Evolutionary conservation across 2,797 vertebrate species (phyloP).

Genomic region (Neoniphon sammara): DNA sequence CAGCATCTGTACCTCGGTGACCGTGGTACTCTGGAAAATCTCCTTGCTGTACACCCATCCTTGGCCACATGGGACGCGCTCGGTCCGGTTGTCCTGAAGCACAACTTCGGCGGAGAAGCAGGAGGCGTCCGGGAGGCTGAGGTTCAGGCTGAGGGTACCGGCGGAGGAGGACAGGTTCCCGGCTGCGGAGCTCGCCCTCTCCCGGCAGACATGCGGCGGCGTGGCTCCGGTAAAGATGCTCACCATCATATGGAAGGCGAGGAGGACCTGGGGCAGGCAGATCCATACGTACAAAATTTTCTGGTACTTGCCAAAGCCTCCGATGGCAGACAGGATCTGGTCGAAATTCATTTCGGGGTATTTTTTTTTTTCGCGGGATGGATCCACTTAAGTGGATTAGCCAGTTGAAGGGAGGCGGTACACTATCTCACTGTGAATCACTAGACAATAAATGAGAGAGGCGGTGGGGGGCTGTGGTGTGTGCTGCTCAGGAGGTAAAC

Average conservation of each 20-base stretch:
- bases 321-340: conserved; percentile 74
- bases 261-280: conserved; percentile 81
- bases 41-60: conserved; percentile 80
- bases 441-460: not conserved
- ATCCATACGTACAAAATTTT: conserved; percentile 82
- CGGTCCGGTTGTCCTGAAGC: conserved; percentile 58
- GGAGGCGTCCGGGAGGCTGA: conserved; percentile 60
- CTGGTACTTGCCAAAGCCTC: conserved; percentile 82
- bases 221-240: conserved; percentile 81
- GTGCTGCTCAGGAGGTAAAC: conserved; percentile 28
- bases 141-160: conserved; percentile 50
- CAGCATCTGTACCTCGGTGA: conserved; percentile 76
- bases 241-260: conserved; percentile 83
- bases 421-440: not conserved
- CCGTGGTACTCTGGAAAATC: conserved; percentile 76
- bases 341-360: conserved; percentile 79
- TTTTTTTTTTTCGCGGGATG: not conserved
- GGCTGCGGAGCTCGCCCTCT: conserved; percentile 17
- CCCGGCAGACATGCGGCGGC: conserved; percentile 71
- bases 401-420: not conserved
- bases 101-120: conserved; percentile 29
- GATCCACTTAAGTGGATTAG: not conserved
- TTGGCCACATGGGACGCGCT: conserved; percentile 58
- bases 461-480: not conserved
- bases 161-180: conserved; percentile 34